Evolutionary conservation across 1,140 invertebrate species (phyloP).

Genomic region (Hylyphantes graminicola): DNA sequence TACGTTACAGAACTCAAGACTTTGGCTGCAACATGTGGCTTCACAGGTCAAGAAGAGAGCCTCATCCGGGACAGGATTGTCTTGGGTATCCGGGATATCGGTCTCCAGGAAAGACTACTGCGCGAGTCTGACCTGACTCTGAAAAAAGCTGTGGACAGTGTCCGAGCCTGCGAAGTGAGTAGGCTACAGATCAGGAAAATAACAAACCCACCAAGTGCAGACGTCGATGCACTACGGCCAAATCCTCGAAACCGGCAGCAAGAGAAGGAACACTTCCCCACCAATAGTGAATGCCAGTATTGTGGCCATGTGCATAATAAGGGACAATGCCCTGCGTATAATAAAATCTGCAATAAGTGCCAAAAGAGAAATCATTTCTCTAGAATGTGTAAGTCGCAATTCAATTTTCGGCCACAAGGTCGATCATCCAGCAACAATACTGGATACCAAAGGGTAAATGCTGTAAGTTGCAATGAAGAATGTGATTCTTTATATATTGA

Average conservation of each 20-base stretch:
- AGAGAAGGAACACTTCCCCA: not conserved
- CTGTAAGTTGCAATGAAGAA: not conserved
- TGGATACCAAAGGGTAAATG: not conserved
- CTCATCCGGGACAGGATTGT: conserved; percentile 31
- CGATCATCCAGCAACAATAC: not conserved
- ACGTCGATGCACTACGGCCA: not conserved
- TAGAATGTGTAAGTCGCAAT: not conserved
- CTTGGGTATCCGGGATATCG: conserved; percentile 1
- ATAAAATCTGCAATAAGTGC: conserved; percentile 27
- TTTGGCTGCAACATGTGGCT: conserved; percentile 14
- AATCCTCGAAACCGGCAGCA: not conserved
- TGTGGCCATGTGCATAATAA: not conserved
- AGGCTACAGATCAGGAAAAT: conserved; percentile 5
- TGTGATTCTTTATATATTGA: conserved; percentile 10
- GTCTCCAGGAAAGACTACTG: conserved; percentile 28
- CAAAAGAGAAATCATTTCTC: conserved; percentile 31
- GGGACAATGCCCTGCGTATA: conserved; percentile 19
- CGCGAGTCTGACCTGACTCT: conserved; percentile 15
- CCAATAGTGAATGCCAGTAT: not conserved
- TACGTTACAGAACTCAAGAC: conserved; percentile 29
- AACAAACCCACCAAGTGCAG: not conserved
- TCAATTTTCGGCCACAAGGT: no score
- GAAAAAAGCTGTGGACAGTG: conserved; percentile 5
- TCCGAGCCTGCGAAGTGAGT: conserved; percentile 17
- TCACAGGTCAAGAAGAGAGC: conserved; percentile 32